These are phyloP conservation scores for Polyommatus icarus DNA, from an alignment of 2,888 invertebrate genomes.

Conservation along the genomic window DNA sequence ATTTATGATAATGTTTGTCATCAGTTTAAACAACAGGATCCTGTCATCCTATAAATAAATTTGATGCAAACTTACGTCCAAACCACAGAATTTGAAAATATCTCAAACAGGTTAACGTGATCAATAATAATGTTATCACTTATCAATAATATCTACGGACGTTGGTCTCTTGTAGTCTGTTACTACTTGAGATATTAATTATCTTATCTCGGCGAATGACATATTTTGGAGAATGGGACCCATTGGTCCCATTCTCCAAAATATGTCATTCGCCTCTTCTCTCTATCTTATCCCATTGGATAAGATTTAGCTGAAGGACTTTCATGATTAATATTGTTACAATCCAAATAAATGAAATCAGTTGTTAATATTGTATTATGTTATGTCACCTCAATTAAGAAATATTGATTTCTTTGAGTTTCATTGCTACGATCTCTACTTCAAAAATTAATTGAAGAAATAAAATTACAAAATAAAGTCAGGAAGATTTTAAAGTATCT, in stretches of 20 bases:
- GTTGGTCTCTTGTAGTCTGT: not conserved
- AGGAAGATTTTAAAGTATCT: not conserved
- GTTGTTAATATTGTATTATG: too few species aligned
- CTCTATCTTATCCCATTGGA: too few species aligned
- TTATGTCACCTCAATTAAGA: not conserved
- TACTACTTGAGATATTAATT: not conserved
- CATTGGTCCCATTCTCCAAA: not conserved
- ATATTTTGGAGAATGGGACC: not conserved
- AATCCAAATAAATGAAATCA: not conserved
- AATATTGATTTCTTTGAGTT: not conserved
- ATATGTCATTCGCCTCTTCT: not conserved
- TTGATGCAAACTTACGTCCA: not conserved
- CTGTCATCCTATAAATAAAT: not conserved
- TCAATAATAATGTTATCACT: not conserved
- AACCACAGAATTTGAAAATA: not conserved
- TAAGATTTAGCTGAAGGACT: not conserved
- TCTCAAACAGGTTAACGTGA: not conserved
- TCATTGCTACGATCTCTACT: not conserved
- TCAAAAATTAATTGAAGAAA: not conserved
- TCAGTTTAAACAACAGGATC: not conserved
- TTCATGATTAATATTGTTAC: not conserved
- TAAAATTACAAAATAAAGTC: not conserved
- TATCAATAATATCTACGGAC: not conserved
- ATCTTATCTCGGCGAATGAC: not conserved
- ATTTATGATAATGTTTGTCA: slow-evolving; percentile 21